Evolutionary conservation across 2,888 invertebrate genomes (phyloP).

Genomic region (Drosophila pseudotalamancana): DNA sequence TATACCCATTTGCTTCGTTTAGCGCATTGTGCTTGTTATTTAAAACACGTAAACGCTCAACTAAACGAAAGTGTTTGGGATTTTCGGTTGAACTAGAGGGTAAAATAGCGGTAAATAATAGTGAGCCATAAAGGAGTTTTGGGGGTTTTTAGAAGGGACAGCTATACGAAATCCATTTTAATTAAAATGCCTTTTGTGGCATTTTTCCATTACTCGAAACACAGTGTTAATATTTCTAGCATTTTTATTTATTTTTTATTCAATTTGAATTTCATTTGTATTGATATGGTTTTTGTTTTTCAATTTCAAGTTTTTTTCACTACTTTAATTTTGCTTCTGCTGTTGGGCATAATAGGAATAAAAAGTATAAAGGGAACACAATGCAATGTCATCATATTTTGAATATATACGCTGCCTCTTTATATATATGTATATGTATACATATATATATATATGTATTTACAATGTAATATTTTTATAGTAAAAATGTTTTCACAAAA

Average conservation of each 20-base stretch:
- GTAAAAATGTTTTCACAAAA: constrained; percentile 29
- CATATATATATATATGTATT: constrained; percentile 32
- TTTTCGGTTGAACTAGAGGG: background rate
- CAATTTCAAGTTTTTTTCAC: constrained; percentile 26
- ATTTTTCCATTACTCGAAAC: constrained; percentile 38
- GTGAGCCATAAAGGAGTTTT: background rate
- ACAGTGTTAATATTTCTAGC: constrained; percentile 68
- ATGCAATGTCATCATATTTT: constrained; percentile 32
- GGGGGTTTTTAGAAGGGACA: fast-evolving
- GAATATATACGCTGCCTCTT: background rate
- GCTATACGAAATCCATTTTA: constrained; percentile 26
- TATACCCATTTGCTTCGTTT: constrained; percentile 44
- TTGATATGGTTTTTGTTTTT: constrained; percentile 55
- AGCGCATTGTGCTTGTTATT: constrained; percentile 55
- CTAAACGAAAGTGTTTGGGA: constrained; percentile 34
- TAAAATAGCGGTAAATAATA: background rate
- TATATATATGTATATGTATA: constrained; percentile 23
- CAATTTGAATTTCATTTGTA: constrained; percentile 63
- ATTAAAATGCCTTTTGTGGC: constrained; percentile 40
- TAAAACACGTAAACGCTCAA: constrained; percentile 57
- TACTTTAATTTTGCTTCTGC: constrained; percentile 60
- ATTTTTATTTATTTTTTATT: constrained; percentile 68
- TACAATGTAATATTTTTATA: constrained; percentile 59
- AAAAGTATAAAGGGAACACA: constrained; percentile 32
- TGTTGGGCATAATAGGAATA: constrained; percentile 38